These are phyloP conservation scores for Cremastinae sp. DNA, from an alignment of 2,888 invertebrate genomes.

Conservation along the genomic window DNA sequence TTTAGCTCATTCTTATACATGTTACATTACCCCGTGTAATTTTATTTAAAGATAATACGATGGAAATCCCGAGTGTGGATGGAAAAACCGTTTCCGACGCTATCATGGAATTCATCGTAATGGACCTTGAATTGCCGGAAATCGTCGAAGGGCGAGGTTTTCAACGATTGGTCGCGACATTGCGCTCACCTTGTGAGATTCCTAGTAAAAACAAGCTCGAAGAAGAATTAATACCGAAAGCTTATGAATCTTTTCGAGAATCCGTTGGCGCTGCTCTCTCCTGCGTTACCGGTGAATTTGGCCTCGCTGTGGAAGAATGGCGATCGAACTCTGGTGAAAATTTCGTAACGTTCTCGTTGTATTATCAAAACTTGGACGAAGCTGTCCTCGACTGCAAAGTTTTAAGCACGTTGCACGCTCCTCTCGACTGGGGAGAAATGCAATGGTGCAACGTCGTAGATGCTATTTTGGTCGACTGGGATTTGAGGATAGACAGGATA, in stretches of 20 bases:
- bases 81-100: constrained; percentile 80
- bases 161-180: constrained; percentile 80
- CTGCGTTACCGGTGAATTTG: constrained; percentile 74
- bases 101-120: constrained; percentile 80
- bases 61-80: constrained; percentile 71
- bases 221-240: constrained; percentile 80
- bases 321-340: constrained; percentile 76
- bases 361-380: constrained; percentile 79
- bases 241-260: constrained; percentile 79
- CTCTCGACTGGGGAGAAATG: constrained; percentile 75
- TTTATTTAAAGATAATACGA: constrained; percentile 74
- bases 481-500: constrained; percentile 77
- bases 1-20: no score
- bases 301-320: constrained; percentile 81
- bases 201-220: constrained; percentile 80
- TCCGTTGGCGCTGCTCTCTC: constrained; percentile 74
- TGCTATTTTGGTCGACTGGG: constrained; percentile 79
- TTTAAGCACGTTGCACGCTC: constrained; percentile 79
- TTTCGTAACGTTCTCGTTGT: constrained; percentile 80
- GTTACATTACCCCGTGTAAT: no score
- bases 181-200: constrained; percentile 81
- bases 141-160: constrained; percentile 81
- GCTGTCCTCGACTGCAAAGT: constrained; percentile 78
- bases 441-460: constrained; percentile 79
- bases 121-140: constrained; percentile 80